Percentiles rank a stretch among this genome's conserved stretches.
Conservation (phyloP, 2,797 vertebrate species). For the Spinus pinus region DNA sequence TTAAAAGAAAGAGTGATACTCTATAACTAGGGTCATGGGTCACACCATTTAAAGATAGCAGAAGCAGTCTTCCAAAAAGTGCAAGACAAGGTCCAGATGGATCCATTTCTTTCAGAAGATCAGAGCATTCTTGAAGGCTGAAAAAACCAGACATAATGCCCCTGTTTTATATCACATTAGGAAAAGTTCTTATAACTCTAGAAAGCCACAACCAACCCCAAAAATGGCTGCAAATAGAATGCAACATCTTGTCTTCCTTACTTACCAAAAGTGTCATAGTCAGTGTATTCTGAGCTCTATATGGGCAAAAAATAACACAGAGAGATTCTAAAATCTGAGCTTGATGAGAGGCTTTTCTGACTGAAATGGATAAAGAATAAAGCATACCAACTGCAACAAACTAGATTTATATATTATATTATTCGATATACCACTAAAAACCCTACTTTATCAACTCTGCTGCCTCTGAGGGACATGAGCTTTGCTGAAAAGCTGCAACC, state of each 20-base stretch:
- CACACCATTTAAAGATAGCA: neutral
- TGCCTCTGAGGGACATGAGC: neutral
- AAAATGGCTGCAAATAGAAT: neutral
- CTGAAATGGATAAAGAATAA: neutral
- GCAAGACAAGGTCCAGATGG: neutral
- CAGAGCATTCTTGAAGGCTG: neutral
- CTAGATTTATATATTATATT: neutral
- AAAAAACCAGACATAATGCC: neutral
- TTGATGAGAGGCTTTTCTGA: neutral
- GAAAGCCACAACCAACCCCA: neutral
- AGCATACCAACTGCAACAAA: neutral
- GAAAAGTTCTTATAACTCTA: neutral
- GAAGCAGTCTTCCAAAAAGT: neutral
- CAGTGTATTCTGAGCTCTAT: neutral
- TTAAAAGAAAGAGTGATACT: neutral
- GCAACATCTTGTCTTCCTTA: neutral
- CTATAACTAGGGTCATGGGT: neutral
- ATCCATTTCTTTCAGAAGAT: conserved; percentile 25
- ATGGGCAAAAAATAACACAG: neutral
- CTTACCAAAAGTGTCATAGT: neutral
- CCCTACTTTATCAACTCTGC: neutral
- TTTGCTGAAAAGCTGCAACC: neutral
- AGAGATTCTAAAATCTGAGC: neutral
- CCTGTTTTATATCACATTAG: neutral
- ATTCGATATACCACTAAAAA: neutral